A percentile compares a stretch with the other conserved stretches of the same genome.
phyloP scores from a whole-genome alignment of 2,888 invertebrate species.

The Xylota segnis region DNA sequence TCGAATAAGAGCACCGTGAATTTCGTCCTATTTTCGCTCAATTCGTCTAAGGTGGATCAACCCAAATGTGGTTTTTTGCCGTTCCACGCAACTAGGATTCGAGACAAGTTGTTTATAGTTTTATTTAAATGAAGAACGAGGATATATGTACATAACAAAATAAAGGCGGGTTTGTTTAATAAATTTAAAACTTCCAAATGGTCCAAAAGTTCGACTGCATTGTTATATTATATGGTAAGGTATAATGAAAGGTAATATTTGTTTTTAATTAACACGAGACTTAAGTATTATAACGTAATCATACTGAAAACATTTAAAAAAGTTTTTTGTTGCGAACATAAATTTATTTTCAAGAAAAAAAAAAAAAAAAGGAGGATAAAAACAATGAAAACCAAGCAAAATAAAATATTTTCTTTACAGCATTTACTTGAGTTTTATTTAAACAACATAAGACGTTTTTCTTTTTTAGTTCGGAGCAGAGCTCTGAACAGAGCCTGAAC shows the following conservation, averaged over 20 bases:
- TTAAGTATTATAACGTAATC: slow-evolving; percentile 72
- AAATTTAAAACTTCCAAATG: background rate
- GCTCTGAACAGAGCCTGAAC: no score
- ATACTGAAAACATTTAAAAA: slow-evolving; percentile 39
- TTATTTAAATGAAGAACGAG: background rate
- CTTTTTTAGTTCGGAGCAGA: no score
- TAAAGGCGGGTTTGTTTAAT: slow-evolving; percentile 29
- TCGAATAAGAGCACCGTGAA: no score
- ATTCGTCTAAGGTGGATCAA: no score
- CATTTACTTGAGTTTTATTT: slow-evolving; percentile 51
- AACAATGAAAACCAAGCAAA: slow-evolving; percentile 34
- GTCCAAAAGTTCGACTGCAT: slow-evolving; percentile 45
- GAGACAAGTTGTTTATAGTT: background rate
- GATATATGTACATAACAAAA: slow-evolving; percentile 37
- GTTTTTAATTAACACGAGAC: slow-evolving; percentile 41
- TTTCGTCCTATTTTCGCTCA: no score
- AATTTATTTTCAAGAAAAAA: slow-evolving; percentile 45
- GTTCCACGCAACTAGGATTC: no score
- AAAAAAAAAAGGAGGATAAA: slow-evolving; percentile 21
- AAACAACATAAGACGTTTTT: slow-evolving; percentile 77
- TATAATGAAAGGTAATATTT: slow-evolving; percentile 54
- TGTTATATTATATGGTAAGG: slow-evolving; percentile 48
- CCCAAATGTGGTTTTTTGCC: no score
- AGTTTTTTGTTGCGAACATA: slow-evolving; percentile 13
- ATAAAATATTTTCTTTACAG: slow-evolving; percentile 69